Conservation (phyloP, 2,888 invertebrate genomes). For the Chymomyza fuscimana region DNA sequence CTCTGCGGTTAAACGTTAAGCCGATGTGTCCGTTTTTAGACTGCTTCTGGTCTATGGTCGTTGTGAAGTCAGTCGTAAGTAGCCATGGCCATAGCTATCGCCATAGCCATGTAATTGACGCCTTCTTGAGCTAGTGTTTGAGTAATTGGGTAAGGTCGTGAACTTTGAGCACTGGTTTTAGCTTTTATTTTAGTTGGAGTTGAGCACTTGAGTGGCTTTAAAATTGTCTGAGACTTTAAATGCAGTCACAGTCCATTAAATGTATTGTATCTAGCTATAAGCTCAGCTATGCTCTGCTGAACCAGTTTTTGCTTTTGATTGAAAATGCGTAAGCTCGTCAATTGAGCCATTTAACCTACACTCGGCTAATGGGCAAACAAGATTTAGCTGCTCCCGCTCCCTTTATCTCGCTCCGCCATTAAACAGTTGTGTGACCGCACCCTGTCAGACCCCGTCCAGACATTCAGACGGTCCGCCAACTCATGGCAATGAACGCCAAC, state of each 20-base stretch:
- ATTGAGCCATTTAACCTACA: slow-evolving; percentile 76
- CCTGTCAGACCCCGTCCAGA: slow-evolving; percentile 6
- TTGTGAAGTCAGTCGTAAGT: slow-evolving; percentile 36
- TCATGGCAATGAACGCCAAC: slow-evolving; percentile 63
- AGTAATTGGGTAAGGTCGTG: slow-evolving; percentile 54
- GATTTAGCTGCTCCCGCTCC: slow-evolving; percentile 53
- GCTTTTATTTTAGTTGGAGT: slow-evolving; percentile 6
- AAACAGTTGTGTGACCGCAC: slow-evolving; percentile 58
- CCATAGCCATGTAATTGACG: slow-evolving; percentile 64
- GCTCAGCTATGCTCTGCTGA: slow-evolving; percentile 11
- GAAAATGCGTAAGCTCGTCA: slow-evolving; percentile 41
- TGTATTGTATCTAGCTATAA: not conserved
- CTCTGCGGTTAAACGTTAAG: slow-evolving; percentile 70
- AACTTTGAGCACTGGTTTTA: slow-evolving; percentile 41
- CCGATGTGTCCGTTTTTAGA: slow-evolving; percentile 21
- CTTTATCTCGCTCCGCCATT: slow-evolving; percentile 51
- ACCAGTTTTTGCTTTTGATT: slow-evolving; percentile 16
- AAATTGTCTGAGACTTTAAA: not conserved
- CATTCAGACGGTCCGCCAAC: slow-evolving; percentile 4
- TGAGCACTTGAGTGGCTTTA: not conserved
- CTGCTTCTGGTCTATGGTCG: slow-evolving; percentile 29
- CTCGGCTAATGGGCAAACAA: slow-evolving; percentile 77
- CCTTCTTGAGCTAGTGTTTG: slow-evolving; percentile 22
- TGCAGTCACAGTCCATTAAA: not conserved
- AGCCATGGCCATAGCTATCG: slow-evolving; percentile 35